Conservation (phyloP, 2,797 vertebrate genomes). For the Alfaro cultratus region DNA sequence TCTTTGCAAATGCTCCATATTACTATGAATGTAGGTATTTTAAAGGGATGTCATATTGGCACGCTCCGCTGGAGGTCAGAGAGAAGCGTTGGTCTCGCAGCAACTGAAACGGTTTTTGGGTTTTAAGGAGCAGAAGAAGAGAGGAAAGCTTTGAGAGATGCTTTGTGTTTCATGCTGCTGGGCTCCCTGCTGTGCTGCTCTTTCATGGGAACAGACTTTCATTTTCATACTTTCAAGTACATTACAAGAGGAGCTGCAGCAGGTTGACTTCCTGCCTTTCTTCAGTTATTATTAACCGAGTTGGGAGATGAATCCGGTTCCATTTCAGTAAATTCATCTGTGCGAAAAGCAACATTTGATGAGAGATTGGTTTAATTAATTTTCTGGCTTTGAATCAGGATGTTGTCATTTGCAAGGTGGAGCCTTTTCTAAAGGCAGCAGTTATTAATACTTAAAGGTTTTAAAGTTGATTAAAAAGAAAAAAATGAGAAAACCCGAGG, state of each 20-base stretch:
- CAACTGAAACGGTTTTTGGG: conserved; percentile 11
- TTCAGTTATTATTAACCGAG: conserved; percentile 35
- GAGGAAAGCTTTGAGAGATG: conserved; percentile 20
- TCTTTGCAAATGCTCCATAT: not conserved
- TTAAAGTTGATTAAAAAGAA: conserved; percentile 31
- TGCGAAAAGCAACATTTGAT: conserved; percentile 33
- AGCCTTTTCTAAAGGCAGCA: conserved; percentile 29
- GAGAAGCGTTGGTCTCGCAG: conserved; percentile 14
- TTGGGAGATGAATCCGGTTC: conserved; percentile 10
- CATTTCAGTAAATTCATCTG: conserved; percentile 55
- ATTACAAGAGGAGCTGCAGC: conserved; percentile 30
- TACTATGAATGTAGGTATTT: not conserved
- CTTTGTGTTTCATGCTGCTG: conserved; percentile 27
- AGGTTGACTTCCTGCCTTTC: conserved; percentile 34
- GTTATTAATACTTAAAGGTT: conserved; percentile 32
- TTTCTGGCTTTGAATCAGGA: conserved; percentile 26
- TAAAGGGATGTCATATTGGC: conserved; percentile 4
- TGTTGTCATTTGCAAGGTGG: conserved; percentile 8
- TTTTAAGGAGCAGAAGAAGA: not conserved
- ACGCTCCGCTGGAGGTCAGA: not conserved
- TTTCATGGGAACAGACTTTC: conserved; percentile 28
- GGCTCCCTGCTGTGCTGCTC: conserved; percentile 21
- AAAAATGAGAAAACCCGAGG: conserved; percentile 41
- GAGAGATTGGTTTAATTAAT: conserved; percentile 46
- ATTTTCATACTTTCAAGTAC: conserved; percentile 32